These are phyloP conservation scores for Physella acuta DNA, from an alignment of 1,140 invertebrate genomes.

Conservation along the genomic window DNA sequence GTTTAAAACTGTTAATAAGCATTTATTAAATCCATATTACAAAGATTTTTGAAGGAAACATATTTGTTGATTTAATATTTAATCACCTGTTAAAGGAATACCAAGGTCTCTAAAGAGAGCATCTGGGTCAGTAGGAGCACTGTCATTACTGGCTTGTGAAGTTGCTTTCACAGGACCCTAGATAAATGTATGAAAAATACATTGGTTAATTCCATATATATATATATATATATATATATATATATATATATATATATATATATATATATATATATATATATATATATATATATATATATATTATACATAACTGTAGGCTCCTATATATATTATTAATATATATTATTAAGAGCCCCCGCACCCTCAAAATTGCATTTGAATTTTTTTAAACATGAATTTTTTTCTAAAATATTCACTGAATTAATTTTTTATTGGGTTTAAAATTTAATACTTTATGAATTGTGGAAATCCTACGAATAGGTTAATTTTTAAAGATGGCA, in stretches of 20 bases:
- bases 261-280: background rate
- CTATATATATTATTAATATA: background rate
- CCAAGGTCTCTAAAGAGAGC: conserved; percentile 49
- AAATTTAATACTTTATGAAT: no score
- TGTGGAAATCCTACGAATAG: no score
- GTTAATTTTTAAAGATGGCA: no score
- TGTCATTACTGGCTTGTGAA: conserved; percentile 23
- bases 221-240: background rate
- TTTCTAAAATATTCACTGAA: background rate
- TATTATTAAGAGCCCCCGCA: background rate
- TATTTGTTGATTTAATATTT: no score
- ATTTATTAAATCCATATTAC: no score
- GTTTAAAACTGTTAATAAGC: no score
- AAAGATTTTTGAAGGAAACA: no score
- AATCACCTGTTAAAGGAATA: conserved; percentile 46
- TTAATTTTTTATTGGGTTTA: background rate
- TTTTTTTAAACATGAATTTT: no score
- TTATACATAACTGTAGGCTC: background rate
- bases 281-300: background rate
- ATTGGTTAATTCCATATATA: background rate
- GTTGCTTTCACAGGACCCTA: conserved; percentile 27
- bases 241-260: background rate
- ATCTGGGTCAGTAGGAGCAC: conserved; percentile 45
- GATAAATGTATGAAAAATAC: conserved; percentile 23
- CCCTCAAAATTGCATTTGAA: no score